Base-by-base conservation (phyloP, 2,113 vertebrate species). In the Lontra canadensis region DNA sequence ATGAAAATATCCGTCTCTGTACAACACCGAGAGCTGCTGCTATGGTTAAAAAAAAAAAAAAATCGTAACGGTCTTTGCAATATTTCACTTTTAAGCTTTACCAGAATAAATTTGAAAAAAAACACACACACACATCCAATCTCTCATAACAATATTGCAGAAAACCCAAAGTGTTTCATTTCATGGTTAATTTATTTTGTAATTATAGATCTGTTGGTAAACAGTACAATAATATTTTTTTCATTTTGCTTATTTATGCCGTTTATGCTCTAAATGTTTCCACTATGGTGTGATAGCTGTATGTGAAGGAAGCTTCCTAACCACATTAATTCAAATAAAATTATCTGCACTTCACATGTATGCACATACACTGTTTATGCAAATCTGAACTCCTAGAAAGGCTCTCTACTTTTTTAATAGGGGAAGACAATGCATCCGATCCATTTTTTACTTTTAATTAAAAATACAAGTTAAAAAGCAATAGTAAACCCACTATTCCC, bases 111-210 rank as follows among this genome's bases (percentile, higher is more conserved):
- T 98, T 96, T 98, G 95, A 95, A 98, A 98, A 98, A 98, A 98
- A 26, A 78, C 39, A 76, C 73, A 29, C 23, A 8, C 74, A 34
- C 73, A 15, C 96, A 96, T 96, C 97, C 98, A 97, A 98, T 98
- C 98, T 98, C 98, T 98, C 96, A 88, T 92, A 98, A 96, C 95
- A 98, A 97, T 98, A 98, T 97, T 93, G 98, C 97, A 98, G 97
- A 98, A 98, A 98, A 98, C 92, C 81, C 97, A 95, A 98, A 98
- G 96, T 98, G 98, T 98, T 99, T 98, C 97, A 99, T 99, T 99
- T 99, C 99, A 99, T 95, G 98, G 98, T 98, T 98, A 99, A 99
- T 99, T 99, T 99, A 98, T 97, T 99, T 99, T 98, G 98, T 98
- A 99, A 99, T 99, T 99, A 98, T 97, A 98, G 98, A 98, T 98